A percentile compares a stretch with the other conserved stretches of the same genome.
Conservation (phyloP, 2,797 vertebrate species). For the Botia kubotai region DNA sequence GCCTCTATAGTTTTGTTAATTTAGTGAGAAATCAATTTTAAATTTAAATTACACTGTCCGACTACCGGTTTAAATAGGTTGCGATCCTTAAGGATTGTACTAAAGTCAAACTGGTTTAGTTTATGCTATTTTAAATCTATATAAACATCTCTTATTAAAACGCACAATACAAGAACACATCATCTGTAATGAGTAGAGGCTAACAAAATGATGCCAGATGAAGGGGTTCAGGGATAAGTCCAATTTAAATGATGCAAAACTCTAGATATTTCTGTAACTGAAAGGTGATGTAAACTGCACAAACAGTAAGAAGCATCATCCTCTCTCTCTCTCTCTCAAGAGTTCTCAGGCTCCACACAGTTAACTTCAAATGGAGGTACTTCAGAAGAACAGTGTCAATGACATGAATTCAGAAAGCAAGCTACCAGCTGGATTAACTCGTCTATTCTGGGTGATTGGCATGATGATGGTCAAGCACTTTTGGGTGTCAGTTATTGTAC, state of each 20-base stretch:
- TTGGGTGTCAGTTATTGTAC: background rate
- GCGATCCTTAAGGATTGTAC: background rate
- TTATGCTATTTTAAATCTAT: conserved; percentile 28
- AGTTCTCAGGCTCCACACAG: background rate
- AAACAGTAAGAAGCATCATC: background rate
- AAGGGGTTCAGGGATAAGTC: background rate
- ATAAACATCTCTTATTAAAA: conserved; percentile 2
- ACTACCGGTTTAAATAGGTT: conserved; percentile 12
- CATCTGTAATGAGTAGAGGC: conserved; percentile 9
- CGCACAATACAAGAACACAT: conserved; percentile 2
- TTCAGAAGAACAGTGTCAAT: background rate
- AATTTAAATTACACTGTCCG: conserved; percentile 21
- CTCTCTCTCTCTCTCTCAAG: background rate
- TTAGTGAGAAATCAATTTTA: conserved; percentile 60
- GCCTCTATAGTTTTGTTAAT: conserved; percentile 14
- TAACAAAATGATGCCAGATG: conserved; percentile 18
- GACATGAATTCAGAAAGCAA: background rate
- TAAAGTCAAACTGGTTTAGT: conserved; percentile 12
- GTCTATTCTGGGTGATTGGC: conserved; percentile 7
- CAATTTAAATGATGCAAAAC: background rate
- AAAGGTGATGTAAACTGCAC: background rate
- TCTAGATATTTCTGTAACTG: conserved; percentile 5
- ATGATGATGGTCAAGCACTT: conserved; percentile 12
- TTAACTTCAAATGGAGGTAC: background rate
- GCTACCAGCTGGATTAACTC: background rate